These are phyloP conservation scores for Hyphantria cunea DNA, from an alignment of 1,140 invertebrate genomes.

Conservation along the genomic window DNA sequence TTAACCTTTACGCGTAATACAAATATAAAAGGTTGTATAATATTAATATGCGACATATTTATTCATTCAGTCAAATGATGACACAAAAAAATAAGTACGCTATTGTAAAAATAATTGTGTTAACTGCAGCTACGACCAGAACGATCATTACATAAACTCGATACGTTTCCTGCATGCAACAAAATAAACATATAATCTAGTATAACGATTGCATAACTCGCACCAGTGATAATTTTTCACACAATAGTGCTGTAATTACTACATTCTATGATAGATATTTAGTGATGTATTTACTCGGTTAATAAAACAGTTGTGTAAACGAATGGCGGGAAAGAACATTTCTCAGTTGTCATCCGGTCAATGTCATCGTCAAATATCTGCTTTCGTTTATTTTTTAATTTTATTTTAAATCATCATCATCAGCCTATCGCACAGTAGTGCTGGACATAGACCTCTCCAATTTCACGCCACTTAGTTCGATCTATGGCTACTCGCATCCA, in stretches of 20 bases:
- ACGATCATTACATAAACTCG: constrained; percentile 17
- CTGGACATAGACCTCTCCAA: too few species aligned
- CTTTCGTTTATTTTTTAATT: too few species aligned
- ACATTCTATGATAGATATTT: too few species aligned
- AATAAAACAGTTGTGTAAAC: constrained; percentile 44
- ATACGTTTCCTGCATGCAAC: constrained; percentile 27
- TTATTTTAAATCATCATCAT: too few species aligned
- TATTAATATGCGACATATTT: too few species aligned
- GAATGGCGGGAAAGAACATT: constrained; percentile 35
- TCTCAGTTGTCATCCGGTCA: constrained; percentile 51
- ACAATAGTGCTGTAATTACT: constrained; percentile 30
- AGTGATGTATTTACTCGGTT: constrained; percentile 8
- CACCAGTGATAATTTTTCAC: constrained; percentile 22
- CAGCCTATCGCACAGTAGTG: too few species aligned
- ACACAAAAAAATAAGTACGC: not conserved
- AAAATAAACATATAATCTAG: constrained; percentile 11
- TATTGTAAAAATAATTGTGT: constrained; percentile 1
- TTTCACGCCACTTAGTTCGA: too few species aligned
- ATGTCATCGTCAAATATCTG: constrained; percentile 39
- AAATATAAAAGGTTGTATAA: not conserved
- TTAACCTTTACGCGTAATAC: not conserved
- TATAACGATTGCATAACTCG: constrained; percentile 27
- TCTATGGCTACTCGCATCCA: too few species aligned
- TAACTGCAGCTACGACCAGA: constrained; percentile 13
- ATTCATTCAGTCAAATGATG: not conserved